Conservation (phyloP, 2,797 vertebrate species). For the Ambastaia sidthimunki region DNA sequence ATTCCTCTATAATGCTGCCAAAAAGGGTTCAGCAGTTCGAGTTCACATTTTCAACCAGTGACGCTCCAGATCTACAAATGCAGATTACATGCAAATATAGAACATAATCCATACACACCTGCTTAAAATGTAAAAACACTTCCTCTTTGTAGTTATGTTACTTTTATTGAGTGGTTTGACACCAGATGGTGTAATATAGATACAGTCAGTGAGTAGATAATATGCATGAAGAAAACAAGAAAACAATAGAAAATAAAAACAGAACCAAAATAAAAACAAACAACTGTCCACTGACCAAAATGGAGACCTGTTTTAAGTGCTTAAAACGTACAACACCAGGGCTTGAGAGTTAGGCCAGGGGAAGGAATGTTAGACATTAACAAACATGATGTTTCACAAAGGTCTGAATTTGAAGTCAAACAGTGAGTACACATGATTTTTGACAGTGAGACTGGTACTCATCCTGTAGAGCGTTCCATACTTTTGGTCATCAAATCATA, state of each 20-base stretch:
- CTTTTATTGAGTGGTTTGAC: slow-evolving; percentile 93
- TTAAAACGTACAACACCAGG: slow-evolving; percentile 69
- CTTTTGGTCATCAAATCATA: slow-evolving; percentile 84
- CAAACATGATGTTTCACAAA: slow-evolving; percentile 81
- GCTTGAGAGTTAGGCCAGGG: slow-evolving; percentile 78
- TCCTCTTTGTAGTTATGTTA: slow-evolving; percentile 84
- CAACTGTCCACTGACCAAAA: slow-evolving; percentile 66
- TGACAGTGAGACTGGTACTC: slow-evolving; percentile 70
- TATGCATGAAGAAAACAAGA: slow-evolving; percentile 67
- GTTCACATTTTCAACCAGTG: slow-evolving; percentile 60
- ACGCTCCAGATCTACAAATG: slow-evolving; percentile 44
- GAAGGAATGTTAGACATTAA: slow-evolving; percentile 85
- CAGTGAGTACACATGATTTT: slow-evolving; percentile 56
- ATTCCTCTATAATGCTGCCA: slow-evolving; percentile 62
- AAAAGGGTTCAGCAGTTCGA: slow-evolving; percentile 71
- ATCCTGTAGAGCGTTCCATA: slow-evolving; percentile 75
- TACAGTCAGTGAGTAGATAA: slow-evolving; percentile 90
- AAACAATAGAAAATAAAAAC: slow-evolving; percentile 66
- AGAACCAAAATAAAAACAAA: slow-evolving; percentile 66
- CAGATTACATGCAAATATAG: slow-evolving; percentile 67
- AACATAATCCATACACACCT: slow-evolving; percentile 74
- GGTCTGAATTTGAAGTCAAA: slow-evolving; percentile 74
- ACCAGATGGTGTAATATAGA: slow-evolving; percentile 86
- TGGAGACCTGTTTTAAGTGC: slow-evolving; percentile 79
- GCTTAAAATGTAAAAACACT: slow-evolving; percentile 90